Conservation (phyloP, 2,797 vertebrate species). For the Neopelma chrysocephalum region DNA sequence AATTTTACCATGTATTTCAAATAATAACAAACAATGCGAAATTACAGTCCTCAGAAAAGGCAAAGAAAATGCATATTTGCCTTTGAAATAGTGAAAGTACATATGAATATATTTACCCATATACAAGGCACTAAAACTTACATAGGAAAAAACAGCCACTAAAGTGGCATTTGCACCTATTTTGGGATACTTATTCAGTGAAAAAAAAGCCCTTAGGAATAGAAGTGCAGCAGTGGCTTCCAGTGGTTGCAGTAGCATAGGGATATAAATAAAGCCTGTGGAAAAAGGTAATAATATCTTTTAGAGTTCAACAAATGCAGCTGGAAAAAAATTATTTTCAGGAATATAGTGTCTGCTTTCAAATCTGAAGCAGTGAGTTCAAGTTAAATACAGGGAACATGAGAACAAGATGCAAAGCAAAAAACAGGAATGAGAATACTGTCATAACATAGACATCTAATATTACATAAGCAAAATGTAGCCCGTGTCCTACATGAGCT, state of each 20-base stretch:
- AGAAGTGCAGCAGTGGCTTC: background rate
- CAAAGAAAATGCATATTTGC: background rate
- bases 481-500: background rate
- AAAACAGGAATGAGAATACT: background rate
- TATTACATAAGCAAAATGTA: constrained; percentile 1
- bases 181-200: background rate
- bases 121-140: background rate
- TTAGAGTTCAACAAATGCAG: background rate
- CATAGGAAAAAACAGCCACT: background rate
- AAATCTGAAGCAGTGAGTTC: background rate
- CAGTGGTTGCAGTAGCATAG: background rate
- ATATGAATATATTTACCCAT: background rate
- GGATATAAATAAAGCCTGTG: background rate
- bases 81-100: background rate
- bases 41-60: background rate
- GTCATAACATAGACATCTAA: background rate
- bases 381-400: background rate
- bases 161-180: background rate
- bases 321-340: background rate
- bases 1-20: background rate
- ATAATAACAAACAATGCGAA: background rate
- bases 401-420: background rate
- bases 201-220: background rate
- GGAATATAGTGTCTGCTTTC: background rate
- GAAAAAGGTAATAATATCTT: background rate